phyloP scores from a whole-genome alignment of 2,113 vertebrate species.

The Centrocercus urophasianus region DNA sequence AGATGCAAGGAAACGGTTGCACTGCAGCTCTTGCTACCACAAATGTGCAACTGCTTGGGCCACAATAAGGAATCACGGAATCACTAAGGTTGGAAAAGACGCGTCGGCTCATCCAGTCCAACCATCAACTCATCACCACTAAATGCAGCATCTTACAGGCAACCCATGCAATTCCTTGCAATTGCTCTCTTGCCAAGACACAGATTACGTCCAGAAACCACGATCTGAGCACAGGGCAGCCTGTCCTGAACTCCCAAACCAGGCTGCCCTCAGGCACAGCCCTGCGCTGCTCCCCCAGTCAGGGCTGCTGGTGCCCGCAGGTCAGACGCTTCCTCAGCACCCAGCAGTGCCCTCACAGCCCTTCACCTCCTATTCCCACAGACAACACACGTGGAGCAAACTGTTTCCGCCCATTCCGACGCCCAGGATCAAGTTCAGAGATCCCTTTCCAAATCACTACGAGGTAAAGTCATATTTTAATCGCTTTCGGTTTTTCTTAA shows the following conservation, averaged over 20 bases:
- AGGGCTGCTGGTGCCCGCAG: background rate
- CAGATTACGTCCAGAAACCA: background rate
- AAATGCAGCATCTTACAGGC: background rate
- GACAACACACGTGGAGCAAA: slow-evolving; percentile 59
- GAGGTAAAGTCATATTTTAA: slow-evolving; percentile 60
- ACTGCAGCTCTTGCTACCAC: background rate
- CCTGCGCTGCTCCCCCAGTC: background rate
- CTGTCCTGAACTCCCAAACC: background rate
- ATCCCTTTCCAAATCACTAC: slow-evolving; percentile 1
- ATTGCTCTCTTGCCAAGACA: background rate
- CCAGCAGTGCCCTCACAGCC: background rate
- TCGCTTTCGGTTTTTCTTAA: no score
- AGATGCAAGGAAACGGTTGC: background rate
- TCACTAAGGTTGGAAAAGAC: no score
- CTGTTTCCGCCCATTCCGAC: slow-evolving; percentile 73
- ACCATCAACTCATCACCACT: background rate
- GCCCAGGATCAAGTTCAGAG: slow-evolving; percentile 66
- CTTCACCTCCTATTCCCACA: background rate
- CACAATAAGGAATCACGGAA: background rate
- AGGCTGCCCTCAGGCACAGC: background rate
- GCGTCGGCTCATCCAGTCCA: no score
- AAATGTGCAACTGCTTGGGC: background rate
- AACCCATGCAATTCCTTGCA: background rate
- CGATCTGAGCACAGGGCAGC: background rate
- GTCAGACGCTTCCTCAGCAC: accelerated